Conservation (phyloP, 2,113 vertebrate species). For the Dissostichus mawsoni region DNA sequence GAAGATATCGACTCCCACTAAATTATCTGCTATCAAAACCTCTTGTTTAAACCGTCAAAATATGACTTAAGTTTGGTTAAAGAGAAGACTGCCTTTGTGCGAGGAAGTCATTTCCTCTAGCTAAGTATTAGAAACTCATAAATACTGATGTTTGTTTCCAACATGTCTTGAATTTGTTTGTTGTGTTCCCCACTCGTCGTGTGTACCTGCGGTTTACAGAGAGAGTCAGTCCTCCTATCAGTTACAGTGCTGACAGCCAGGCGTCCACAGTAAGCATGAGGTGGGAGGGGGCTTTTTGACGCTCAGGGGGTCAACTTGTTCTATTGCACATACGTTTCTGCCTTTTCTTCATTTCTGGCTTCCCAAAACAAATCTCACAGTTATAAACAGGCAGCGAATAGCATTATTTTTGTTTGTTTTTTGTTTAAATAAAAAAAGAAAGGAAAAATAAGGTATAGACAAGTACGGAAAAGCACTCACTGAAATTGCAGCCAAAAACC, state of each 20-base stretch:
- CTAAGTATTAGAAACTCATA: neutral
- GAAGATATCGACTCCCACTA: too few species aligned
- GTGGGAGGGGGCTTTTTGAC: neutral
- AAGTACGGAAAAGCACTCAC: conserved; percentile 65
- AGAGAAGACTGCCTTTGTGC: neutral
- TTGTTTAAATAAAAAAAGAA: conserved; percentile 47
- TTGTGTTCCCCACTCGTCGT: conserved; percentile 16
- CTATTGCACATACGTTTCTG: conserved; percentile 84
- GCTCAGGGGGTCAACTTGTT: conserved; percentile 61
- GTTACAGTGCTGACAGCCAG: conserved; percentile 52
- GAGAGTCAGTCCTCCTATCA: conserved; percentile 43
- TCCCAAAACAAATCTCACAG: conserved; percentile 64
- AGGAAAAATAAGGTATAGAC: conserved; percentile 23
- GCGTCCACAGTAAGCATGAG: conserved; percentile 37
- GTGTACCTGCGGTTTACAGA: conserved; percentile 55
- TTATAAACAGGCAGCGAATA: conserved; percentile 76
- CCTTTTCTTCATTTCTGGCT: conserved; percentile 71
- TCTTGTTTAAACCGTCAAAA: too few species aligned
- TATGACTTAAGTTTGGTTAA: too few species aligned
- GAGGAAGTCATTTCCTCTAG: neutral
- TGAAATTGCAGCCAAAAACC: conserved; percentile 67
- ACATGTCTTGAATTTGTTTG: neutral
- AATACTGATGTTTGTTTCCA: neutral
- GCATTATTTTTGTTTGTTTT: conserved; percentile 54
- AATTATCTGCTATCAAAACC: too few species aligned